Evolutionary conservation across 2,888 invertebrate species (phyloP), one percentile per base, ranked within the genome.

Genomic region (Tromatobia lineatoria): DNA sequence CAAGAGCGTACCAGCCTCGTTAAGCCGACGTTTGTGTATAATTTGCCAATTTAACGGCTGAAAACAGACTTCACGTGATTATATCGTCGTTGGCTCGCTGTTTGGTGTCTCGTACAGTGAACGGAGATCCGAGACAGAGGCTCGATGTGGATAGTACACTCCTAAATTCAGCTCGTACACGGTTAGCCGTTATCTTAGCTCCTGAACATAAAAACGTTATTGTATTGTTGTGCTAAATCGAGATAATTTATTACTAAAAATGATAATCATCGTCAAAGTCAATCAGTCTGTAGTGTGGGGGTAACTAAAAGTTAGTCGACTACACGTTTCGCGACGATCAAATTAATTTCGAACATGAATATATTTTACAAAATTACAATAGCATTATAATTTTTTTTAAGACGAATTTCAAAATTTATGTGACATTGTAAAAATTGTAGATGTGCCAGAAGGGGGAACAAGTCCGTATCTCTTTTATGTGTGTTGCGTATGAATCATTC

Each of bases 11-110:
- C 73, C 57, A 73, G 79, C 75, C 88, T 86, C 87, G 87, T 88
- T 88, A 87, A 87, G 83, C 83, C 77, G 74, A 82, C 85, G 84
- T 88, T 88, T 88, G 86, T 88, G 88, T 87, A 88, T 89, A 89
- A 89, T 88, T 89, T 83, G 82, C 84, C 88, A 84, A 90, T 90
- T 88, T 88, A 86, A 80, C 80, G 69, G 80, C 82, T 83, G 80
- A 85, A 88, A 88, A 85, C 82, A 82, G 70, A 85, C 77, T 71
- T 80, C 47, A 29, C 64, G 77, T 77, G 67, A 74, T 83, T 83
- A 80, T 75, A 79, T 79, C 54, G 74, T 75, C 79, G 79, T 75
- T 79, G 74, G 70, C 64, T 61, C 61, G 69, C 29, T 50, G 45
- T 52, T 59, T 57, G 38, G 29, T 70, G 29, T 64, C 64, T 70